These are phyloP conservation scores for Scatophagus argus DNA, from an alignment of 2,113 vertebrate species.

Conservation along the genomic window DNA sequence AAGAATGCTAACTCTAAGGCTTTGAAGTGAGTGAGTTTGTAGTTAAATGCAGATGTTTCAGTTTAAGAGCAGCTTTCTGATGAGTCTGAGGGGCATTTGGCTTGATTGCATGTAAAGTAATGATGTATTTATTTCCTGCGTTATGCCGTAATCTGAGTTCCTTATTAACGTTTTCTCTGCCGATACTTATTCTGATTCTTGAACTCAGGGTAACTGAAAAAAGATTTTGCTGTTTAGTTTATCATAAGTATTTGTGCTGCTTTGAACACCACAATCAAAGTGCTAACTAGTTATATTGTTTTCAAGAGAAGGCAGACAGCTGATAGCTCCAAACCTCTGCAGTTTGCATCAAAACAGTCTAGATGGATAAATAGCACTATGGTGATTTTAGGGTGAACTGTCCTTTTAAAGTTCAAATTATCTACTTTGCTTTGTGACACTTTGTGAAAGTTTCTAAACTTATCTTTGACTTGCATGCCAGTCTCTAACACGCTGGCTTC, in stretches of 20 bases:
- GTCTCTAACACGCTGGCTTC: not conserved
- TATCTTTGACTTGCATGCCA: not conserved
- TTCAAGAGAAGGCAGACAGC: too few species aligned
- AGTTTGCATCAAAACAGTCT: too few species aligned
- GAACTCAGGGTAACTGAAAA: not conserved
- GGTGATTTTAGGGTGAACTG: too few species aligned
- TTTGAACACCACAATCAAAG: too few species aligned
- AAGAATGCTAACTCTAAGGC: not conserved
- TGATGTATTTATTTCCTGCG: constrained; percentile 23
- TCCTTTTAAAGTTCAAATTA: not conserved
- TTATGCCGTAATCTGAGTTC: not conserved
- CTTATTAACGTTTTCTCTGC: not conserved
- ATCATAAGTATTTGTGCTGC: too few species aligned
- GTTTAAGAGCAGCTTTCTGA: constrained; percentile 2
- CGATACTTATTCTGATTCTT: not conserved
- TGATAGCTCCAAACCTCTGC: too few species aligned
- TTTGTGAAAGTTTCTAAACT: not conserved
- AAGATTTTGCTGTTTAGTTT: too few species aligned
- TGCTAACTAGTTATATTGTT: too few species aligned
- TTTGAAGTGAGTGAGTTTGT: not conserved
- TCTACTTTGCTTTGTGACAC: not conserved
- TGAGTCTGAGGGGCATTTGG: constrained; percentile 16
- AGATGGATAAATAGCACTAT: too few species aligned
- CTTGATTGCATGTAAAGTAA: not conserved
- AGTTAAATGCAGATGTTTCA: constrained; percentile 32